phyloP scores from a whole-genome alignment of 2,113 vertebrate genomes.

The Reinhardtius hippoglossoides region DNA sequence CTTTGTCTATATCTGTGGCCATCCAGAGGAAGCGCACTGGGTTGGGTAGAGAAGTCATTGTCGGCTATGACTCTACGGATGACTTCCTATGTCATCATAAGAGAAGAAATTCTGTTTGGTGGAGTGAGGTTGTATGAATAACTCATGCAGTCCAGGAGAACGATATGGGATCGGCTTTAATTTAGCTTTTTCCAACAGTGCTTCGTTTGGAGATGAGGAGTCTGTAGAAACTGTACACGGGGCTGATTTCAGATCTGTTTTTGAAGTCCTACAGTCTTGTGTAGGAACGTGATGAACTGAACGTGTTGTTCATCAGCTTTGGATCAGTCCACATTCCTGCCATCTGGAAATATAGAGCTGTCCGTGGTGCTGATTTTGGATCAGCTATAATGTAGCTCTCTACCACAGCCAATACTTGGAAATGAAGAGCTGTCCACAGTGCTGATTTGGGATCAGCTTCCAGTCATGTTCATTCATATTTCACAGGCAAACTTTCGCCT shows the following conservation, averaged over 20 bases:
- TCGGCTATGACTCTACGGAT: neutral
- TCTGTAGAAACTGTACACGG: constrained; percentile 1
- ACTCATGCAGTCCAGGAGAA: constrained; percentile 22
- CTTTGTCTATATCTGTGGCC: neutral
- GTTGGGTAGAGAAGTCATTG: constrained; percentile 7
- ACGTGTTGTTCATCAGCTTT: neutral
- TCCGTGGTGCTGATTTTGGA: constrained; percentile 39
- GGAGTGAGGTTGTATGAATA: constrained; percentile 25
- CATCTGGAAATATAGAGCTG: neutral
- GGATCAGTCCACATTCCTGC: neutral
- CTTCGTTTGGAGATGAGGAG: constrained; percentile 1
- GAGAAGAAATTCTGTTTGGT: constrained; percentile 41
- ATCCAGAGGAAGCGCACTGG: neutral
- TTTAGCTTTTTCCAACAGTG: neutral
- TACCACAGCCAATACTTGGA: neutral
- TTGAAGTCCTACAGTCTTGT: neutral
- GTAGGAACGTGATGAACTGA: neutral
- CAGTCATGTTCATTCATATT: too few relatives aligned
- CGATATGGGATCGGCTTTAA: constrained; percentile 45
- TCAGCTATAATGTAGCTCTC: neutral
- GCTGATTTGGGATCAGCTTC: constrained; percentile 14
- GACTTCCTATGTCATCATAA: constrained; percentile 25
- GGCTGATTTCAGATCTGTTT: neutral
- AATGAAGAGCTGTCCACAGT: constrained; percentile 27
- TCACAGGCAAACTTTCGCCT: too few relatives aligned